Conservation (phyloP, 2,888 invertebrate species). For the Nomada ferruginata region DNA sequence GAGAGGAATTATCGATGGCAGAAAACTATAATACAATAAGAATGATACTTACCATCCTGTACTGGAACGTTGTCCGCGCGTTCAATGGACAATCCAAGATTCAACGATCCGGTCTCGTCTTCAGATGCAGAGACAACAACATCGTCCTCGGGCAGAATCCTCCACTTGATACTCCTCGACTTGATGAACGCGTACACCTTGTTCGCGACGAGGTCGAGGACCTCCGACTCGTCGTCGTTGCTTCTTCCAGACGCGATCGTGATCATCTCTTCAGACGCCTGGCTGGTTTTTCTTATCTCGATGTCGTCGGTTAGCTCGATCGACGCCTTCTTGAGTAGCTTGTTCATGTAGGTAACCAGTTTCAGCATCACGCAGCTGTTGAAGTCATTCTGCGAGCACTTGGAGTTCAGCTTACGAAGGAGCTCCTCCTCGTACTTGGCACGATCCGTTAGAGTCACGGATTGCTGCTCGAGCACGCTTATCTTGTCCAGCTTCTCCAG, state of each 20-base stretch:
- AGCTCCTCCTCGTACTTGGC: conserved; percentile 88
- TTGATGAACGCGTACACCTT: conserved; percentile 91
- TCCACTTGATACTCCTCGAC: conserved; percentile 91
- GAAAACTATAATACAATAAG: not conserved
- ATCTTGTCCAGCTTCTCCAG: conserved; percentile 82
- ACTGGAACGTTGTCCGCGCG: conserved; percentile 85
- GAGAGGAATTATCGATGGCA: not conserved
- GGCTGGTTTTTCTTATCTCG: conserved; percentile 88
- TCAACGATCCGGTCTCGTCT: conserved; percentile 88
- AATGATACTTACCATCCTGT: conserved; percentile 78
- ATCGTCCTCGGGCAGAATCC: conserved; percentile 91
- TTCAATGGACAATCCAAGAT: conserved; percentile 90
- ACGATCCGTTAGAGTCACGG: conserved; percentile 79
- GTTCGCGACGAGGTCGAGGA: conserved; percentile 88
- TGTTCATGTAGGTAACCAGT: conserved; percentile 92
- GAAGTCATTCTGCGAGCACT: conserved; percentile 91
- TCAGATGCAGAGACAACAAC: conserved; percentile 90
- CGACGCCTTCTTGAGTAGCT: conserved; percentile 91
- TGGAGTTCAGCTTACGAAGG: conserved; percentile 90
- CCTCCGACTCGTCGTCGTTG: conserved; percentile 86
- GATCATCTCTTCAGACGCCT: conserved; percentile 86
- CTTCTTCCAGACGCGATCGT: conserved; percentile 87
- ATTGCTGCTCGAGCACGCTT: conserved; percentile 79
- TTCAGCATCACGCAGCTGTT: conserved; percentile 94
- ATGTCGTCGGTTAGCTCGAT: conserved; percentile 91